Conservation (phyloP, 2,888 invertebrate genomes). For the Noctua janthina region DNA sequence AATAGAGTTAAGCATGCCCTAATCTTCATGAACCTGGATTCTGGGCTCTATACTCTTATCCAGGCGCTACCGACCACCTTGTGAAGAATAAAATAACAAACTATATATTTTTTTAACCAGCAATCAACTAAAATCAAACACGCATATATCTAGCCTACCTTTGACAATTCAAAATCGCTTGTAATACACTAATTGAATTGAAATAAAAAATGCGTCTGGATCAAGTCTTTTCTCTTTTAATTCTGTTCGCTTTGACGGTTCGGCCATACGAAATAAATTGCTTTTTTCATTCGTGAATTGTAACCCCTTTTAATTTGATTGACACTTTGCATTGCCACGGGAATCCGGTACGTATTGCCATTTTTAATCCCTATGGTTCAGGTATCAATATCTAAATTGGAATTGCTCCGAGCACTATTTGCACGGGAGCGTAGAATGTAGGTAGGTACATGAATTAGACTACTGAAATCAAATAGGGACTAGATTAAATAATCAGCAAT, state of each 20-base stretch:
- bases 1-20: no score
- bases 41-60: background rate
- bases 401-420: slow-evolving; percentile 40
- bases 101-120: background rate
- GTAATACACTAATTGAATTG: slow-evolving; percentile 49
- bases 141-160: background rate
- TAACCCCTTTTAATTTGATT: slow-evolving; percentile 68
- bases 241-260: slow-evolving; percentile 48
- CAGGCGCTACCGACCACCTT: background rate
- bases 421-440: background rate
- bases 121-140: slow-evolving; percentile 26
- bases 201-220: slow-evolving; percentile 36
- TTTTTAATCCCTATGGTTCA: slow-evolving; percentile 49
- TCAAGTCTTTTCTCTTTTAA: slow-evolving; percentile 45
- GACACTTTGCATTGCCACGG: slow-evolving; percentile 54
- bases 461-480: background rate
- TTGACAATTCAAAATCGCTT: slow-evolving; percentile 26
- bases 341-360: slow-evolving; percentile 22
- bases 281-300: slow-evolving; percentile 55
- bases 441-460: slow-evolving; percentile 6
- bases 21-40: background rate
- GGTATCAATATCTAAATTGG: slow-evolving; percentile 59
- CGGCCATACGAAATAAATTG: slow-evolving; percentile 51
- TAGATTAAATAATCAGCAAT: background rate
- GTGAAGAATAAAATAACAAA: background rate